Evolutionary conservation across 2,888 invertebrate species (phyloP), one percentile per base, ranked within the genome.

Genomic region (Acanthosoma haemorrhoidale): DNA sequence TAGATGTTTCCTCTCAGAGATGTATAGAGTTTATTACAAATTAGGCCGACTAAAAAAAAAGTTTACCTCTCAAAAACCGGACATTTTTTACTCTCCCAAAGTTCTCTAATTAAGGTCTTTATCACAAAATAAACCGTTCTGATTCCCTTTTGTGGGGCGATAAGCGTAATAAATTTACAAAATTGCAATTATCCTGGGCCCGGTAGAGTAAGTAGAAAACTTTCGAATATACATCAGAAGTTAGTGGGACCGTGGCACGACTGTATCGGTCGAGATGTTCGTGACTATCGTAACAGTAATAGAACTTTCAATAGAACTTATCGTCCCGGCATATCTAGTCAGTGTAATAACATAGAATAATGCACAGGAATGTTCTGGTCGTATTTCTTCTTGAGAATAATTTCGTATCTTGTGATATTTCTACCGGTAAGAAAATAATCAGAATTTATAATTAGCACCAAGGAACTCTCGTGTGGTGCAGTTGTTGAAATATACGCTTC

Each of bases 111-210:
- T n/a, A n/a, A n/a, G n/a, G n/a, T n/a, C n/a, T n/a, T n/a, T n/a
- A n/a, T n/a, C n/a, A n/a, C n/a, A n/a, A n/a, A n/a, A n/a, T n/a
- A n/a, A n/a, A n/a, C n/a, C 13, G 25, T 43, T 11, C 43, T 9
- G 43, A 18, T 13, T 13, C 25, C 51, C 25, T 51, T 51, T 51
- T 51, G 51, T 25, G 25, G 25, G 21, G 21, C 51, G 25, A 16
- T n/a, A 25, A n/a, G 18, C 51, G 51, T n/a, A 13, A 51, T 51
- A 51, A 51, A 51, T 51, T n/a, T 25, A 21, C 8, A 1, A 25
- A 51, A 51, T 51, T n/a, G 51, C 51, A 25, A 51, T 51, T n/a
- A n/a, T n/a, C n/a, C n/a, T n/a, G n/a, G n/a, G n/a, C 51, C 51
- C 5, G n/a, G n/a, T 51, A 5, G 51, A 51, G 29, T 51, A 51